Evolutionary conservation across 2,113 vertebrate genomes (phyloP).

Genomic region (Xiphophorus maculatus): DNA sequence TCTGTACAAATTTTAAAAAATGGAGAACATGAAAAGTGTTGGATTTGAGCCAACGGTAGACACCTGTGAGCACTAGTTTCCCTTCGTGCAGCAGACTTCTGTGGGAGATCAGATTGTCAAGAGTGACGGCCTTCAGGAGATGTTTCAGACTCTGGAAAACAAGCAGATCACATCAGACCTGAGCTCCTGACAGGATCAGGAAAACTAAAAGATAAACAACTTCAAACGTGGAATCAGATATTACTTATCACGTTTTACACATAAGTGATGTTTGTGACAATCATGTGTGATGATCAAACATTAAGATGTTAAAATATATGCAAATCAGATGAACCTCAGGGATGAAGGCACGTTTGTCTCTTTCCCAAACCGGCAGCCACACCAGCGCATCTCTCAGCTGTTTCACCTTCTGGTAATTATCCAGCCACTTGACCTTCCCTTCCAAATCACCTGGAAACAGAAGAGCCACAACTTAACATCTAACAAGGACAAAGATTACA

Average conservation of each 20-base stretch:
- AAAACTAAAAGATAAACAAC: no score
- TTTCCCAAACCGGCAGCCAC: conserved; percentile 92
- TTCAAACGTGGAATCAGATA: background rate
- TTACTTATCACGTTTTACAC: conserved; percentile 11
- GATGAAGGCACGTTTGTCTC: conserved; percentile 88
- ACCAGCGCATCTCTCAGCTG: conserved; percentile 87
- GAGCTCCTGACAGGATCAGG: background rate
- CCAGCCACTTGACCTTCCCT: conserved; percentile 93
- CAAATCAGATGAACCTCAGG: conserved; percentile 82
- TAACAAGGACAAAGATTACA: background rate
- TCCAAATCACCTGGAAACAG: conserved; percentile 87
- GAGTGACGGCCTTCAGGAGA: conserved; percentile 83
- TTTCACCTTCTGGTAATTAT: conserved; percentile 91
- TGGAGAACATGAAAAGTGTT: background rate
- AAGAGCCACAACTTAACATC: background rate
- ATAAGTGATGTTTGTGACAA: conserved; percentile 5
- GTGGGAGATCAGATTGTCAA: conserved; percentile 87
- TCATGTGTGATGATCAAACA: background rate
- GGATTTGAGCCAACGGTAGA: conserved; percentile 1
- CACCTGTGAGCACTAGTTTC: conserved; percentile 85
- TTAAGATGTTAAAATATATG: background rate
- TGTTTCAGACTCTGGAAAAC: conserved; percentile 86
- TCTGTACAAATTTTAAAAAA: background rate
- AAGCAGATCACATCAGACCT: background rate
- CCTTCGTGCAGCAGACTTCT: conserved; percentile 87